phyloP scores from a whole-genome alignment of 2,888 invertebrate genomes.

The Augiades crinisus region DNA sequence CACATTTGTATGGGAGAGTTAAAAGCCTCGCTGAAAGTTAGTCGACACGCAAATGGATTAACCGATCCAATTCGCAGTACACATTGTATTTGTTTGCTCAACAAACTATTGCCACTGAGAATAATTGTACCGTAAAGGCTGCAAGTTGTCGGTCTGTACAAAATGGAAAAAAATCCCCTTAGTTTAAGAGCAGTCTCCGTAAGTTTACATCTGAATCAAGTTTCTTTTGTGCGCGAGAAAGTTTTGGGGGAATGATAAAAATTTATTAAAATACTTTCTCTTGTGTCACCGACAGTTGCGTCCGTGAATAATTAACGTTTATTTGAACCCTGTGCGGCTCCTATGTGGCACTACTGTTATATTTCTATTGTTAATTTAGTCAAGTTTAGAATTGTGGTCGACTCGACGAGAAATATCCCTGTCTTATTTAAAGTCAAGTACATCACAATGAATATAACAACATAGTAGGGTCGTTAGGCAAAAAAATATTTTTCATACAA shows the following conservation, averaged over 20 bases:
- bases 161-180: background rate
- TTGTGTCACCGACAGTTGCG: background rate
- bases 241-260: background rate
- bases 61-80: background rate
- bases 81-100: conserved; percentile 11
- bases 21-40: conserved; percentile 11
- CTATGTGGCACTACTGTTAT: too few relatives aligned
- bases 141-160: background rate
- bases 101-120: conserved; percentile 4
- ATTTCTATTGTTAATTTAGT: too few relatives aligned
- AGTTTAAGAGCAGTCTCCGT: background rate
- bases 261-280: conserved; percentile 6
- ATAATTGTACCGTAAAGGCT: conserved; percentile 1
- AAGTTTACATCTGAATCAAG: background rate
- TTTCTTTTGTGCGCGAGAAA: background rate
- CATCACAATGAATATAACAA: too few relatives aligned
- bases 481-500: too few relatives aligned
- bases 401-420: too few relatives aligned
- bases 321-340: too few relatives aligned
- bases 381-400: too few relatives aligned
- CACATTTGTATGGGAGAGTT: background rate
- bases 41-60: conserved; percentile 9
- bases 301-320: background rate
- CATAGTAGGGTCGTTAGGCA: too few relatives aligned
- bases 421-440: too few relatives aligned